These are phyloP conservation scores for Belgica antarctica DNA, from an alignment of 2,888 invertebrate species.

Conservation along the genomic window DNA sequence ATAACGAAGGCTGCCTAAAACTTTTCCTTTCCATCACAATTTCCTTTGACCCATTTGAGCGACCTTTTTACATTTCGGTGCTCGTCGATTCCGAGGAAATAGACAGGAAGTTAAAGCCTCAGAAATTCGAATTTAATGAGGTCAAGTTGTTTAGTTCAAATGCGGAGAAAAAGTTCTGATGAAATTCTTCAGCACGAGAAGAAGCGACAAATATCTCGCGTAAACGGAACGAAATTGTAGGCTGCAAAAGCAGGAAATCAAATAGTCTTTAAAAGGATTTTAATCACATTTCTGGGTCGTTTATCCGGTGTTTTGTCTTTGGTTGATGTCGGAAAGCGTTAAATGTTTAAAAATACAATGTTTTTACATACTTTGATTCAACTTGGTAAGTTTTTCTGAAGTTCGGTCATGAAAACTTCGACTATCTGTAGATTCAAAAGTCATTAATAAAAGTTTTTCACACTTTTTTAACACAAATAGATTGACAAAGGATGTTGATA, in stretches of 20 bases:
- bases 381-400: too few species aligned
- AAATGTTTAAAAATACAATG: too few species aligned
- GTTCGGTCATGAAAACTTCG: too few species aligned
- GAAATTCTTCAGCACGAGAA: not conserved
- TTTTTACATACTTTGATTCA: too few species aligned
- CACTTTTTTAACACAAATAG: too few species aligned
- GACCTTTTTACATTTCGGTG: not conserved
- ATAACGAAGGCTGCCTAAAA: not conserved
- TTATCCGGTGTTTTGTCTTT: not conserved
- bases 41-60: too few species aligned
- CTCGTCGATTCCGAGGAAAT: not conserved
- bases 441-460: too few species aligned
- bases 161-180: not conserved
- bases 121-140: not conserved
- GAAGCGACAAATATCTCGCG: slow-evolving; percentile 1
- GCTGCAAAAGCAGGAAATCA: not conserved
- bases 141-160: not conserved
- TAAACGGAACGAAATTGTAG: not conserved
- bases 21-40: too few species aligned
- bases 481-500: too few species aligned
- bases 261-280: not conserved
- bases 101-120: not conserved
- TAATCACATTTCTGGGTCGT: too few species aligned
- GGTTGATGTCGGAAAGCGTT: too few species aligned
- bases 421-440: too few species aligned